A percentile compares a stretch with the other conserved stretches of the same genome.
These are phyloP conservation scores for Stenodera caucasica DNA, from an alignment of 2,888 invertebrate species.

Conservation along the genomic window DNA sequence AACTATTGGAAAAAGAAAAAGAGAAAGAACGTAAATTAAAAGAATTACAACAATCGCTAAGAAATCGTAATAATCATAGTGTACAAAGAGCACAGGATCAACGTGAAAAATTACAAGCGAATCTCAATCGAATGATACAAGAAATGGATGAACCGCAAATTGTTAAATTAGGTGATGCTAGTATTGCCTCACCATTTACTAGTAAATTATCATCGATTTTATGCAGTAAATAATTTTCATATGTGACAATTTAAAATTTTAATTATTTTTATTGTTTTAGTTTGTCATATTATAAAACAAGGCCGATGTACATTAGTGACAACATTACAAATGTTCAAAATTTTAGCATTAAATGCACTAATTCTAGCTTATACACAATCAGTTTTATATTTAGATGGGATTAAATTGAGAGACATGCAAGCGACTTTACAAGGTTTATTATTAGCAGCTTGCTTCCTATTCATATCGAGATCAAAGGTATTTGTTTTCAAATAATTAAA, in stretches of 20 bases:
- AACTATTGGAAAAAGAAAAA: conserved; percentile 34
- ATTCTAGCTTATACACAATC: conserved; percentile 98
- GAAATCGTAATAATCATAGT: conserved; percentile 41
- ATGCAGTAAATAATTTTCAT: conserved; percentile 73
- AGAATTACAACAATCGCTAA: conserved; percentile 31
- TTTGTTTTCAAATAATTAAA: conserved; percentile 19
- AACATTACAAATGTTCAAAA: conserved; percentile 99
- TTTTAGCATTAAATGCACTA: conserved; percentile 95
- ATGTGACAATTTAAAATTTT: conserved; percentile 10
- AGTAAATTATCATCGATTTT: conserved; percentile 94
- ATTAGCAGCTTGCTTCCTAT: conserved; percentile 95
- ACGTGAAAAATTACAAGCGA: conserved; percentile 46
- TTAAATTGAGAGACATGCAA: conserved; percentile 97
- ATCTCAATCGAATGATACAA: conserved; percentile 70
- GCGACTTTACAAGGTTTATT: conserved; percentile 96
- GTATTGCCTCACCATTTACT: conserved; percentile 98
- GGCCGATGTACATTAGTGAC: conserved; percentile 98
- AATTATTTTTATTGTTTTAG: conserved; percentile 60
- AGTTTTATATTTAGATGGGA: conserved; percentile 95
- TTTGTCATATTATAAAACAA: conserved; percentile 99
- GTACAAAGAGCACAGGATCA: conserved; percentile 38
- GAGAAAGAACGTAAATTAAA: conserved; percentile 37
- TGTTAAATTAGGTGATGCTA: conserved; percentile 96
- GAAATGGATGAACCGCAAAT: conserved; percentile 85
- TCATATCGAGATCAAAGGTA: conserved; percentile 97